These are phyloP conservation scores for Diadema setosum DNA, from an alignment of 35 echinoderm and acorn worm genomes.

Conservation along the genomic window DNA sequence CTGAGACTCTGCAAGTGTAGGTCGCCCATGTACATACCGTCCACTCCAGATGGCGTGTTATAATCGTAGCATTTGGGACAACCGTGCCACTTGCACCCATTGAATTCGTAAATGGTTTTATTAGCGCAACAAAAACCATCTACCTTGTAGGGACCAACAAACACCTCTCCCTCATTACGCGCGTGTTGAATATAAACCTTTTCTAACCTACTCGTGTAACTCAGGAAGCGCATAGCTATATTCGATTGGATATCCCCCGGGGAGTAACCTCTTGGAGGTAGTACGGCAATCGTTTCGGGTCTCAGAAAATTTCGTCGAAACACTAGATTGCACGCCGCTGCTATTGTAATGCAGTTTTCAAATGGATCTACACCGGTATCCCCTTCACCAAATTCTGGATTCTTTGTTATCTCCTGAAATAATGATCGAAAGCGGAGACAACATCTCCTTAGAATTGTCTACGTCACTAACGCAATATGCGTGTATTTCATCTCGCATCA, in stretches of 20 bases:
- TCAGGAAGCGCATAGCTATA: conserved; percentile 21
- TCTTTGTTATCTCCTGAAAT: not conserved
- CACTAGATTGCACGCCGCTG: conserved; percentile 43
- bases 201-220: not conserved
- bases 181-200: conserved; percentile 49
- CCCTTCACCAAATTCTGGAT: not conserved
- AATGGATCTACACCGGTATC: conserved; percentile 53
- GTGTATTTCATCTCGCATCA: not conserved
- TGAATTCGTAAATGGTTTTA: conserved; percentile 28
- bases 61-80: not conserved
- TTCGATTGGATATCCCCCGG: conserved; percentile 19
- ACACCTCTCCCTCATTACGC: conserved; percentile 23
- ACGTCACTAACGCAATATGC: not conserved
- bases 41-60: not conserved
- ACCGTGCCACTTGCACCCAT: conserved; percentile 42
- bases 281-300: conserved; percentile 38
- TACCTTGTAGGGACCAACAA: conserved; percentile 13
- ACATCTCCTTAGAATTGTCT: not conserved
- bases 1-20: not conserved
- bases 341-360: conserved; percentile 65
- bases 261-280: conserved; percentile 4
- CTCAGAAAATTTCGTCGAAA: conserved; percentile 39
- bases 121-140: conserved; percentile 25
- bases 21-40: not conserved
- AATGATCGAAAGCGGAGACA: not conserved